A percentile compares a stretch with the other conserved stretches of the same genome.
phyloP scores from a whole-genome alignment of 2,888 invertebrate species.

The Willowsia nigromaculata region DNA sequence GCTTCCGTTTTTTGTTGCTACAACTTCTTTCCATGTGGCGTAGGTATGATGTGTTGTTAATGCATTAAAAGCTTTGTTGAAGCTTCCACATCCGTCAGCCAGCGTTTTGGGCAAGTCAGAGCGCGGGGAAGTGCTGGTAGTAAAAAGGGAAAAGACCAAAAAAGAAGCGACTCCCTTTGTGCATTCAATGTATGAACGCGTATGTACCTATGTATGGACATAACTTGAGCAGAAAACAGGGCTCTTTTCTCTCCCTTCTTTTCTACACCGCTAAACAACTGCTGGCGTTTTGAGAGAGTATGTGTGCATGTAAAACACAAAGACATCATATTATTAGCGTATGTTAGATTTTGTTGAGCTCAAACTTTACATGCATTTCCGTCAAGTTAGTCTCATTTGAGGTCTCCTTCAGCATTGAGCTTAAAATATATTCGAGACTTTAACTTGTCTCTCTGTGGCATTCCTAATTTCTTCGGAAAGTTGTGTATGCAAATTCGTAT shows the following conservation, averaged over 20 bases:
- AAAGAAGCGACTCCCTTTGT: conserved; percentile 57
- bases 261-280: conserved; percentile 49
- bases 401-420: conserved; percentile 58
- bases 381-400: conserved; percentile 57
- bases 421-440: conserved; percentile 16
- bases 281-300: conserved; percentile 35
- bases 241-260: conserved; percentile 11
- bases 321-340: conserved; percentile 36
- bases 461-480: not conserved
- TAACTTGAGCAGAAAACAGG: conserved; percentile 3
- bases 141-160: conserved; percentile 35
- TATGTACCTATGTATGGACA: not conserved
- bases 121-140: conserved; percentile 9
- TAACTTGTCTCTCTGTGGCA: not conserved
- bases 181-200: not conserved
- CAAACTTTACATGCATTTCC: conserved; percentile 59
- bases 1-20: conserved; percentile 63
- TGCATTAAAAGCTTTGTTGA: conserved; percentile 68
- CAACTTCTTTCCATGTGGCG: not conserved
- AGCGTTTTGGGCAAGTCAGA: conserved; percentile 26
- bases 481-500: not conserved
- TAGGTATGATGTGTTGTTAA: conserved; percentile 53
- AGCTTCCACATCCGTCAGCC: conserved; percentile 53
- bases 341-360: not conserved
- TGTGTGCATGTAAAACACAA: conserved; percentile 24